A percentile compares a stretch with the other conserved stretches of the same genome.
phyloP scores from a whole-genome alignment of 2,888 invertebrate genomes.

The Entomobrya proxima region DNA sequence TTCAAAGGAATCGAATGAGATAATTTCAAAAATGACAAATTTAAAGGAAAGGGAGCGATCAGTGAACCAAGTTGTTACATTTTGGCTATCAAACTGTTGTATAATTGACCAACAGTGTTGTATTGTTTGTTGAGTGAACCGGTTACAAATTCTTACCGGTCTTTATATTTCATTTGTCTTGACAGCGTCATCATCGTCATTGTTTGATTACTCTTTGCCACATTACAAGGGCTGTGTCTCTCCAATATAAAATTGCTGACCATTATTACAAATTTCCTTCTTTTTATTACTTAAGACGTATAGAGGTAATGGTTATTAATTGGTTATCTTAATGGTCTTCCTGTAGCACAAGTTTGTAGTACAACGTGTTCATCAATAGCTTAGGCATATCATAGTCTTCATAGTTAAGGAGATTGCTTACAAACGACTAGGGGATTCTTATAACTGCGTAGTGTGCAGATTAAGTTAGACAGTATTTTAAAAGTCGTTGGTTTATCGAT shows the following conservation, averaged over 20 bases:
- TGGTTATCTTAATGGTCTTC: conserved; percentile 36
- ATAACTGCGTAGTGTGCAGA: too few relatives aligned
- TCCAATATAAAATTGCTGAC: too few relatives aligned
- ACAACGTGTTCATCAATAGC: too few relatives aligned
- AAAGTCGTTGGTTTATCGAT: too few relatives aligned
- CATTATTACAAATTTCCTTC: conserved; percentile 22
- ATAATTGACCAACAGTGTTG: too few relatives aligned
- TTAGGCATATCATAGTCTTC: too few relatives aligned
- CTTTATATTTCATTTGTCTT: background rate
- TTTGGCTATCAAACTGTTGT: too few relatives aligned
- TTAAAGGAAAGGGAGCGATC: too few relatives aligned
- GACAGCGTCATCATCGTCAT: background rate
- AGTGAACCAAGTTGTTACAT: too few relatives aligned
- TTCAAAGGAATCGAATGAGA: background rate
- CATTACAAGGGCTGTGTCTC: too few relatives aligned
- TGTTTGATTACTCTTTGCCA: background rate
- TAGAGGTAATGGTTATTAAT: conserved; percentile 10
- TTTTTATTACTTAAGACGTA: conserved; percentile 21
- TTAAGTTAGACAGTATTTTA: too few relatives aligned
- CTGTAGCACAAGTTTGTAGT: conserved; percentile 17
- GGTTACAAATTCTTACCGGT: background rate
- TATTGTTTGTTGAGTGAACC: background rate
- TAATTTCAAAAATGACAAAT: background rate
- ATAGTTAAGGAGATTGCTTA: background rate
- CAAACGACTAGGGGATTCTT: background rate